A percentile compares a stretch with the other conserved stretches of the same genome.
Evolutionary conservation across 1,140 invertebrate genomes (phyloP).

Genomic region (fruit fly (Drosophila melanogaster)): Release_6_plus_ISO1_MT NT_033777.3:4824501-4825000

Average conservation of each 20-base stretch:
- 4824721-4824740: constrained; percentile 61
- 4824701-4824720: constrained; percentile 60
- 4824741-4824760: constrained; percentile 66
- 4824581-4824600: neutral
- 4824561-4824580: neutral
- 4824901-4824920: constrained; percentile 61
- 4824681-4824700: constrained; percentile 43
- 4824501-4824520: no score
- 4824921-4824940: constrained; percentile 8
- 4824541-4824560: no score
- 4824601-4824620: neutral
- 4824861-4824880: constrained; percentile 18
- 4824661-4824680: constrained; percentile 31
- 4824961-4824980: constrained; percentile 72
- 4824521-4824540: no score
- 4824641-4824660: constrained; percentile 1
- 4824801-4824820: constrained; percentile 56
- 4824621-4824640: constrained; percentile 3
- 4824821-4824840: constrained; percentile 78
- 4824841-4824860: constrained; percentile 67
- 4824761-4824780: constrained; percentile 70
- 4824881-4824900: constrained; percentile 53
- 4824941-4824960: constrained; percentile 35
- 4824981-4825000: constrained; percentile 59
- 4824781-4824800: constrained; percentile 16